Percentiles rank a stretch among this genome's conserved stretches.
Conservation (phyloP, 2,113 vertebrate genomes). For the Laticauda laticaudata region DNA sequence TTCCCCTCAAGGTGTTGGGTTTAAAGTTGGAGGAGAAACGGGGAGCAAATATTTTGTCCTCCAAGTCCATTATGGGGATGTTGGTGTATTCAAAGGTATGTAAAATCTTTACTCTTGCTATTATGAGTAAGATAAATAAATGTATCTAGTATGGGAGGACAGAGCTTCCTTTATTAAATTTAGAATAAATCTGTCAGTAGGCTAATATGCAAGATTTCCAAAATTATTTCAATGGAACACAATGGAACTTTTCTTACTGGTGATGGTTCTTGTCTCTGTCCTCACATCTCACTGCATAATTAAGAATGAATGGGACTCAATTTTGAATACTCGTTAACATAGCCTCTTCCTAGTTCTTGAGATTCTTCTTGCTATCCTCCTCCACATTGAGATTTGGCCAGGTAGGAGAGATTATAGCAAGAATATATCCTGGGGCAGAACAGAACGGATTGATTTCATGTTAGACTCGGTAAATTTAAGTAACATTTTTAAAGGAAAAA, state of each 20-base stretch:
- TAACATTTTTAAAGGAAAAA: background rate
- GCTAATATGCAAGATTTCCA: background rate
- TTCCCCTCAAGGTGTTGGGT: conserved; percentile 84
- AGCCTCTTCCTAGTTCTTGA: background rate
- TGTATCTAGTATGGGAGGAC: background rate
- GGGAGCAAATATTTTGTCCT: conserved; percentile 89
- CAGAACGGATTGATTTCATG: background rate
- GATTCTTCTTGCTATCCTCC: background rate
- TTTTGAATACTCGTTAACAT: background rate
- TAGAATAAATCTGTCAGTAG: background rate
- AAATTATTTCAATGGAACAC: background rate
- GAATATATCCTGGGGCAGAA: background rate
- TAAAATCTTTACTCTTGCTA: conserved; percentile 58
- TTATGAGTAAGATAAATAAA: background rate
- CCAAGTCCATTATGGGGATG: conserved; percentile 94
- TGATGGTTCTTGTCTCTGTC: background rate
- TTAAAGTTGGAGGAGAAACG: conserved; percentile 87
- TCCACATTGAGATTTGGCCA: background rate
- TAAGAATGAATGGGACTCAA: background rate
- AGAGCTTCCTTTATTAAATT: background rate
- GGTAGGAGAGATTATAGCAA: background rate
- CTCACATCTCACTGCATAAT: background rate
- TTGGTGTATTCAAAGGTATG: conserved; percentile 87
- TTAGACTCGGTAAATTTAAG: background rate
- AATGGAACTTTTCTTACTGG: background rate